Base-by-base conservation (phyloP, 2,113 vertebrate genomes). In the Turnix velox region DNA sequence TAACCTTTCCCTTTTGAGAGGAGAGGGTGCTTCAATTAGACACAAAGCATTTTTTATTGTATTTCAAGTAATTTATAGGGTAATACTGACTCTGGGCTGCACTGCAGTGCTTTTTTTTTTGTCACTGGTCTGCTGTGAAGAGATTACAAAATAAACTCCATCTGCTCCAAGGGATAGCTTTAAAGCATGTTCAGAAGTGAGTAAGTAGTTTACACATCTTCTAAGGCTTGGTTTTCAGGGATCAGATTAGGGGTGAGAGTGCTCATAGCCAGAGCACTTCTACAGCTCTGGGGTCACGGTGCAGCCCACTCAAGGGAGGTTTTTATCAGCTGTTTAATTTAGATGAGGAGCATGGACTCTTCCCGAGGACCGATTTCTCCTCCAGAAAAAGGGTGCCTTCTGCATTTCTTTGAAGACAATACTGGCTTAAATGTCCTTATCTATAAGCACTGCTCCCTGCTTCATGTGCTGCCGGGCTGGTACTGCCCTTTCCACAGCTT, bases 121-220 rank as follows among this genome's bases (percentile, higher is more conserved):
- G 37, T 73, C 4, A 11, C 84, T 94, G 74, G n/a, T 78, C 90
- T 94, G 87, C 84, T 85, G 54, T 66, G 76, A 86, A 91, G 92
- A 85, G 90, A 89, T 95, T 95, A 95, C 90, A 87, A 91, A 95
- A 92, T 80, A 87, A 89, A 94, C 92, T 91, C 93, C 74, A 76
- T 91, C 90, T 95, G 84, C 82, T 96, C 75, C 42, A 58, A 94
- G 78, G 90, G 75, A 91, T 87, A 87, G 82, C 90, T 95, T 90
- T 93, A 95, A 91, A 93, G 62, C 49, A 4, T 12, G 54, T 58
- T 95, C 82, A 90, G 87, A 94, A 91, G 91, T 23, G 35, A 78
- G 1, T 74, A 84, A 93, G 87, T 81, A 48, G 61, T 91, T 94
- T 68, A 91, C 57, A 57, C 61, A 57, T 79, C 75, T 85, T 81